A percentile compares a stretch with the other conserved stretches of the same genome.
phyloP scores from a whole-genome alignment of 2,797 vertebrate species.

The Syngnathus rostellatus region DNA sequence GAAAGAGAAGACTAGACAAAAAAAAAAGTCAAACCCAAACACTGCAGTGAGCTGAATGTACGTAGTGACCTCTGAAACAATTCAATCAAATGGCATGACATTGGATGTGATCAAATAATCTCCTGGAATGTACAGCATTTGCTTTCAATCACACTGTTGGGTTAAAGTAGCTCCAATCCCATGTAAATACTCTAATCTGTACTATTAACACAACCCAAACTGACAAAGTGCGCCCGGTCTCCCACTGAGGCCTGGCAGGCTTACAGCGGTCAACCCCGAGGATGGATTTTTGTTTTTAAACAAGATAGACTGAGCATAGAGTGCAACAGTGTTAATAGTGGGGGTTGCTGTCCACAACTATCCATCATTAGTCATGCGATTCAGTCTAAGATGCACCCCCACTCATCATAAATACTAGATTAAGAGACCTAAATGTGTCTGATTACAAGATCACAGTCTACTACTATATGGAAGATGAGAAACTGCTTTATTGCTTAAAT shows the following conservation, averaged over 20 bases:
- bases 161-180: conserved; percentile 55
- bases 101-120: conserved; percentile 52
- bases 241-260: conserved; percentile 48
- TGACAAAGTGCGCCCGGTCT: conserved; percentile 50
- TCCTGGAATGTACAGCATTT: conserved; percentile 43
- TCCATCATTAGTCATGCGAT: conserved; percentile 57
- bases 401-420: conserved; percentile 65
- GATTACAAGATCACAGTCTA: conserved; percentile 56
- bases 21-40: conserved; percentile 13
- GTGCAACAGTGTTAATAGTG: conserved; percentile 49
- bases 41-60: background rate
- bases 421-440: conserved; percentile 62
- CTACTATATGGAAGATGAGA: conserved; percentile 52
- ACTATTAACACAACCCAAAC: conserved; percentile 54
- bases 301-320: conserved; percentile 56
- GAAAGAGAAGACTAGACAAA: conserved; percentile 39
- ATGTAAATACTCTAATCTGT: conserved; percentile 66
- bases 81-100: conserved; percentile 30
- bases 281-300: conserved; percentile 44
- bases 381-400: conserved; percentile 54
- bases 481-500: conserved; percentile 62
- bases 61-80: conserved; percentile 16
- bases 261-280: conserved; percentile 46
- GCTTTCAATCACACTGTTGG: conserved; percentile 54
- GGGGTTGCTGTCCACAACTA: conserved; percentile 43